Evolutionary conservation across 2,113 vertebrate genomes (phyloP).

Genomic region (Microtus pennsylvanicus): DNA sequence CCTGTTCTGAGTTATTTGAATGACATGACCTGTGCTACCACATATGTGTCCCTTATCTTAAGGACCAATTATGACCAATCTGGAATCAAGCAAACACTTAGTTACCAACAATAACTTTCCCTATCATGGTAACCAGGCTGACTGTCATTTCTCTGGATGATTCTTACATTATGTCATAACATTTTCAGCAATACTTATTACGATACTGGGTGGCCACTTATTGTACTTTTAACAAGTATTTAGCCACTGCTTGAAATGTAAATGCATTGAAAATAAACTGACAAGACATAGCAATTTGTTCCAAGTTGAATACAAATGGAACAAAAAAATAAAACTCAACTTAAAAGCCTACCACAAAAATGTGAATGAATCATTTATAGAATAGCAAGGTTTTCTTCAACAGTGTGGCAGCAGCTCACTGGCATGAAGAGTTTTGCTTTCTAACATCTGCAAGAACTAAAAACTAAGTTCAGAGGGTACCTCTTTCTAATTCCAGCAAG

Average conservation of each 20-base stretch:
- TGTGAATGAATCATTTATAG: slow-evolving; percentile 37
- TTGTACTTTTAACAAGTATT: slow-evolving; percentile 43
- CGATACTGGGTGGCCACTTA: slow-evolving; percentile 30
- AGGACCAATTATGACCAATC: background rate
- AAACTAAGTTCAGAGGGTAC: slow-evolving; percentile 65
- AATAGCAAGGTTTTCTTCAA: slow-evolving; percentile 50
- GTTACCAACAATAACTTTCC: background rate
- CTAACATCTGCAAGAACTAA: slow-evolving; percentile 48
- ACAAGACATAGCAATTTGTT: background rate
- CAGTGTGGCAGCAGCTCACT: background rate
- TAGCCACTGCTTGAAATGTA: slow-evolving; percentile 46
- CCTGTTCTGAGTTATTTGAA: background rate
- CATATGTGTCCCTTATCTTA: background rate
- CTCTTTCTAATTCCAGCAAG: slow-evolving; percentile 61
- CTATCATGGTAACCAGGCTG: background rate
- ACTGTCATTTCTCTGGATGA: background rate
- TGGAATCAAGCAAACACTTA: slow-evolving; percentile 30
- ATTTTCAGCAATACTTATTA: slow-evolving; percentile 37
- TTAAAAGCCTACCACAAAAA: slow-evolving; percentile 55
- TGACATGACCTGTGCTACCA: background rate
- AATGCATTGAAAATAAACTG: slow-evolving; percentile 27
- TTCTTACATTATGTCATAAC: slow-evolving; percentile 46
- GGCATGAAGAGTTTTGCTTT: background rate
- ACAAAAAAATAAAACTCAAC: slow-evolving; percentile 27
- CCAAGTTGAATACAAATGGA: slow-evolving; percentile 38